phyloP scores from a whole-genome alignment of 2,888 invertebrate species.

The Meteorus colon region DNA sequence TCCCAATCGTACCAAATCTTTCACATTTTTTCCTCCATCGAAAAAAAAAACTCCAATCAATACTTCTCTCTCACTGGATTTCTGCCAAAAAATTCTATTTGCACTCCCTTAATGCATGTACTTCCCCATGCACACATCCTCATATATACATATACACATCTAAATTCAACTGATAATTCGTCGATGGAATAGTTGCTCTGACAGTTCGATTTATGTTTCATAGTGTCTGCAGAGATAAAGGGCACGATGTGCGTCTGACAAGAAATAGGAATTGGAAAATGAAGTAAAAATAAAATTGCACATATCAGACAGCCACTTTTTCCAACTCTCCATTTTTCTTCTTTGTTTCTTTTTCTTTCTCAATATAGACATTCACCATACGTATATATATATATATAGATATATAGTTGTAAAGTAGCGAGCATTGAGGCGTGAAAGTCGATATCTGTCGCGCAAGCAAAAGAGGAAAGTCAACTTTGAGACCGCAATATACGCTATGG shows the following conservation, averaged over 20 bases:
- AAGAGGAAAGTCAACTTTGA: constrained; percentile 15
- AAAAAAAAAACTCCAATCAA: neutral
- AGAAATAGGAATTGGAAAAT: constrained; percentile 5
- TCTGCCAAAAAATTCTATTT: neutral
- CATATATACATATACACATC: neutral
- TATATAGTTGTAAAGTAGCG: neutral
- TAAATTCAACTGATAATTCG: constrained; percentile 12
- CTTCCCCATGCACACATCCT: neutral
- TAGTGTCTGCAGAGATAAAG: constrained; percentile 7
- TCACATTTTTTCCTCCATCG: neutral
- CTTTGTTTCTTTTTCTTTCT: neutral
- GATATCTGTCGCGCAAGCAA: constrained; percentile 28
- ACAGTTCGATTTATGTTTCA: constrained; percentile 16
- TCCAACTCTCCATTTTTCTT: neutral
- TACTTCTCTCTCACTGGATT: neutral
- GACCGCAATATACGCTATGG: constrained; percentile 33
- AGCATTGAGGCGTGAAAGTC: constrained; percentile 29
- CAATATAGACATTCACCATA: neutral
- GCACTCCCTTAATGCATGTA: neutral
- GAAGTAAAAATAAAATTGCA: neutral
- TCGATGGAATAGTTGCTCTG: constrained; percentile 8
- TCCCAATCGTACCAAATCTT: neutral
- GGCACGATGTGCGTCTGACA: neutral
- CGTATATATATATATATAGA: neutral
- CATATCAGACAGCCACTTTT: neutral